Evolutionary conservation across 2,888 invertebrate genomes (phyloP).

Genomic region (Cantharis rufa): DNA sequence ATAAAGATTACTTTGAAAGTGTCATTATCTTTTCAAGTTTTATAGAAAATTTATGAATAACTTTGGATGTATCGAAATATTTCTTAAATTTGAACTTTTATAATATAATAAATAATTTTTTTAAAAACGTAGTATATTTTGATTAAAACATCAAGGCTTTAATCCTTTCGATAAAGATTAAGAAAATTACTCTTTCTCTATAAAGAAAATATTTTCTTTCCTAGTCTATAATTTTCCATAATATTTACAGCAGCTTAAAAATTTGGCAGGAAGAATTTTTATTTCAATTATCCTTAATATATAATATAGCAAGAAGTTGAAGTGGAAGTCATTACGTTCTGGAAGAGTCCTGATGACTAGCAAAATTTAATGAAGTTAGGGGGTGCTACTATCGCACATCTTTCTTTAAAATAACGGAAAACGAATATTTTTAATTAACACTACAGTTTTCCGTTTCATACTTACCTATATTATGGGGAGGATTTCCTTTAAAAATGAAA

Average conservation of each 20-base stretch:
- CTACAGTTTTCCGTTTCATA: background rate
- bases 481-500: background rate
- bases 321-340: slow-evolving; percentile 17
- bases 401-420: background rate
- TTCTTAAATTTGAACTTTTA: background rate
- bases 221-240: background rate
- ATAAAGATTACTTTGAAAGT: background rate
- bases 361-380: slow-evolving; percentile 22
- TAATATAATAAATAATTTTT: background rate
- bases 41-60: background rate
- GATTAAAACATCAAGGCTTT: background rate
- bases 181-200: too few relatives aligned
- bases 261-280: slow-evolving; percentile 10
- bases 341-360: slow-evolving; percentile 19
- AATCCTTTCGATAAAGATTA: background rate
- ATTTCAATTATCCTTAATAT: slow-evolving; percentile 15
- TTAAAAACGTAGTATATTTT: too few relatives aligned
- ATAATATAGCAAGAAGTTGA: slow-evolving; percentile 12
- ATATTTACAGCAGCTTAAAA: background rate
- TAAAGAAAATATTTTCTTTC: background rate
- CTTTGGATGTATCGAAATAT: background rate
- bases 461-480: background rate
- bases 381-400: slow-evolving; percentile 2
- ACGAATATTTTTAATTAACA: slow-evolving; percentile 3
- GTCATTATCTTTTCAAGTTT: background rate